Evolutionary conservation across 2,797 vertebrate species (phyloP).

Genomic region (Tokudaia muenninki): DNA sequence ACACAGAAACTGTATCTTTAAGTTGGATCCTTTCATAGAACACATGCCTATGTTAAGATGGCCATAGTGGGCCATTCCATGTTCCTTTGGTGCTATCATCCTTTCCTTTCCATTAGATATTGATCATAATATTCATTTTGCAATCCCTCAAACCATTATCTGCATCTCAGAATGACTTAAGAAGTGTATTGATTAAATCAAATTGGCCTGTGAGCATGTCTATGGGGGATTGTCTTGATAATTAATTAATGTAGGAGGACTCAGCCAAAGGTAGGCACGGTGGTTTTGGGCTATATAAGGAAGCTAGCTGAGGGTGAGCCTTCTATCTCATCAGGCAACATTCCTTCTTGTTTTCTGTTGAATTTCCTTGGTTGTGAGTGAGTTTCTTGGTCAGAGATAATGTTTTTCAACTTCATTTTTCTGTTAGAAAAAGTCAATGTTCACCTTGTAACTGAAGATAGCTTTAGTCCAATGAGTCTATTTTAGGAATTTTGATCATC

Average conservation of each 20-base stretch:
- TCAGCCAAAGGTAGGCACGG: not conserved
- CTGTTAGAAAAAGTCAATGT: not conserved
- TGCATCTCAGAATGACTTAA: not conserved
- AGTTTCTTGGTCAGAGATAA: not conserved
- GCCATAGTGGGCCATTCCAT: not conserved
- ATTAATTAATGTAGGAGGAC: not conserved
- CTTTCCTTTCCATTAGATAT: not conserved
- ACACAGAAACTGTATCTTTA: not conserved
- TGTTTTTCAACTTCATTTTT: constrained; percentile 8
- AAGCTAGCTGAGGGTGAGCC: not conserved
- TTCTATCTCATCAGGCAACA: not conserved
- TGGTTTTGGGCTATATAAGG: not conserved
- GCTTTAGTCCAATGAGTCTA: not conserved
- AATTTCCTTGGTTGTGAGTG: not conserved
- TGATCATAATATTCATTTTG: not conserved
- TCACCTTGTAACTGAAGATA: not conserved
- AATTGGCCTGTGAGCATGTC: not conserved
- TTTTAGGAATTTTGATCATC: not conserved
- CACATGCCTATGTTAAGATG: not conserved
- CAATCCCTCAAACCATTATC: not conserved
- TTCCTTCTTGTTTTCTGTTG: not conserved
- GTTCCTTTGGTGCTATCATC: not conserved
- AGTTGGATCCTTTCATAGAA: not conserved
- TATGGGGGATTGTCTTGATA: not conserved
- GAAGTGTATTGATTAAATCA: not conserved